Conservation (phyloP, 2,797 vertebrate genomes). For the Sylvilagus floridanus region DNA sequence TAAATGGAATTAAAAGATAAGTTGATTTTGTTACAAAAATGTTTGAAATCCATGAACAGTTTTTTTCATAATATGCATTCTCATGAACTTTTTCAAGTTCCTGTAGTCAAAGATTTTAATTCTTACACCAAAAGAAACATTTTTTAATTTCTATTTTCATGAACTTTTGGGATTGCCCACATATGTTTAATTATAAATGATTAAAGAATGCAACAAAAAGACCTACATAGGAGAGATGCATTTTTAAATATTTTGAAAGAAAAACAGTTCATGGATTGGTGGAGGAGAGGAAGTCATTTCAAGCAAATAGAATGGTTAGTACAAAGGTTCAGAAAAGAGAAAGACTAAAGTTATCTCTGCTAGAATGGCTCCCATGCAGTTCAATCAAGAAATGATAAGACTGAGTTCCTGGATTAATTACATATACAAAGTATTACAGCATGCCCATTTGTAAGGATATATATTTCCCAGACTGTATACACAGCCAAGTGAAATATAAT, state of each 20-base stretch:
- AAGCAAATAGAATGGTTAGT: slow-evolving; percentile 44
- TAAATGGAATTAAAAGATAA: no score
- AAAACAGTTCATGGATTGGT: background rate
- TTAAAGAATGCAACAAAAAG: background rate
- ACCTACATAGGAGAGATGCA: background rate
- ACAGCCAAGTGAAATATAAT: slow-evolving; percentile 72
- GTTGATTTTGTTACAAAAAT: no score
- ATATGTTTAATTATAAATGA: slow-evolving; percentile 25
- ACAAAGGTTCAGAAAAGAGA: slow-evolving; percentile 19
- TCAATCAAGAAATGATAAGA: slow-evolving; percentile 62
- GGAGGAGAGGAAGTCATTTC: slow-evolving; percentile 7
- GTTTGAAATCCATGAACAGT: no score
- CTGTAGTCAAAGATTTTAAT: no score
- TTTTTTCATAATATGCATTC: no score
- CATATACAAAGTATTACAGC: slow-evolving; percentile 45
- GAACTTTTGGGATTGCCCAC: background rate
- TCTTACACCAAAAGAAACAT: no score
- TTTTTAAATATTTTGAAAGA: slow-evolving; percentile 52
- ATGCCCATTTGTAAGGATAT: slow-evolving; percentile 62
- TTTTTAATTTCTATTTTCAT: no score
- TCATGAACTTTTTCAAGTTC: no score
- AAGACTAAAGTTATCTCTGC: background rate
- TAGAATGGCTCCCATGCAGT: slow-evolving; percentile 2
- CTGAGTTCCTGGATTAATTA: slow-evolving; percentile 47
- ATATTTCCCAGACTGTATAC: slow-evolving; percentile 55